Evolutionary conservation across 1,140 invertebrate genomes (phyloP).

Genomic region (Euglossa dilemma): DNA sequence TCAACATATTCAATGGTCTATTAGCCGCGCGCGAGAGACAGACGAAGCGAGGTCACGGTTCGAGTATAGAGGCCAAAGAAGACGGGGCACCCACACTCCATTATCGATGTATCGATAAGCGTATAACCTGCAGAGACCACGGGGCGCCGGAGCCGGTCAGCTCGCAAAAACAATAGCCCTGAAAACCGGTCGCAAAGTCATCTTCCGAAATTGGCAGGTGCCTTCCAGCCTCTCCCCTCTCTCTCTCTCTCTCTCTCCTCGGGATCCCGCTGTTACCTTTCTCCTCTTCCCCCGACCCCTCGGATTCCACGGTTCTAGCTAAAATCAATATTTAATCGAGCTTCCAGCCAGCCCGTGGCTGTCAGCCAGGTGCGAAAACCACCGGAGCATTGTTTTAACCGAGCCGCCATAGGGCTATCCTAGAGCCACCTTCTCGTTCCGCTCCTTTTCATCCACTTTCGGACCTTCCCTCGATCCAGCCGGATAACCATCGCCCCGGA

Average conservation of each 20-base stretch:
- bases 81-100: slow-evolving; percentile 47
- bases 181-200: slow-evolving; percentile 63
- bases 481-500: slow-evolving; percentile 59
- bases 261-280: not conserved
- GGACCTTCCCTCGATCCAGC: not conserved
- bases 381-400: slow-evolving; percentile 56
- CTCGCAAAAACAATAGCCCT: slow-evolving; percentile 51
- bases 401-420: slow-evolving; percentile 45
- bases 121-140: slow-evolving; percentile 44
- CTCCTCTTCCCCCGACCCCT: not conserved
- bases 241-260: slow-evolving; percentile 12
- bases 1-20: slow-evolving; percentile 71
- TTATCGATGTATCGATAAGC: slow-evolving; percentile 60
- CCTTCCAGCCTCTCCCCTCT: not conserved
- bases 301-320: slow-evolving; percentile 32
- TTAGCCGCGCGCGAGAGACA: slow-evolving; percentile 55
- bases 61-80: slow-evolving; percentile 45
- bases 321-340: slow-evolving; percentile 74
- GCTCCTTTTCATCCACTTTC: slow-evolving; percentile 4
- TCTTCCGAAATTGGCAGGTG: slow-evolving; percentile 70
- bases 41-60: slow-evolving; percentile 48
- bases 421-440: not conserved
- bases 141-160: slow-evolving; percentile 39
- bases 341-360: slow-evolving; percentile 48
- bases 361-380: slow-evolving; percentile 72